Conservation (phyloP, 2,888 invertebrate species). For the Orthosia incerta region DNA sequence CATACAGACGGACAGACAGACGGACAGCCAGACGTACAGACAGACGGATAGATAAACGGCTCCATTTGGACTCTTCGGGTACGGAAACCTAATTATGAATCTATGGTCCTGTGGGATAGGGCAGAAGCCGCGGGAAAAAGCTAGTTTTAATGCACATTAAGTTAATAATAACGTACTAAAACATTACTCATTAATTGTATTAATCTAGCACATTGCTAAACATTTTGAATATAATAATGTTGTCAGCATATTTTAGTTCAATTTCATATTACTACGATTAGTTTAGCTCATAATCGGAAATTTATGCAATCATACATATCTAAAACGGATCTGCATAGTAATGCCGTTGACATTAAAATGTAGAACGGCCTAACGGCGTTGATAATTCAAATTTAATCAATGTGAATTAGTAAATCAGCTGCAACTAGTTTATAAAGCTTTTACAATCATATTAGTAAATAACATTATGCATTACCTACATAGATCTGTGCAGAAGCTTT, state of each 20-base stretch:
- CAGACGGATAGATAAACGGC: too few relatives aligned
- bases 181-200: slow-evolving; percentile 2
- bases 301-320: slow-evolving; percentile 56
- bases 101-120: too few relatives aligned
- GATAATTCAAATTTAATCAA: slow-evolving; percentile 46
- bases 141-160: not conserved
- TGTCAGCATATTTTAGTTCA: slow-evolving; percentile 51
- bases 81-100: too few relatives aligned
- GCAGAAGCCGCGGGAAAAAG: not conserved
- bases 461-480: not conserved
- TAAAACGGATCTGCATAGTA: slow-evolving; percentile 53
- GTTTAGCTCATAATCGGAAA: slow-evolving; percentile 53
- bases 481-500: not conserved
- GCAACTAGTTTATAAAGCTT: slow-evolving; percentile 15
- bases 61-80: too few relatives aligned
- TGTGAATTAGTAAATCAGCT: slow-evolving; percentile 26
- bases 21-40: too few relatives aligned
- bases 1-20: too few relatives aligned
- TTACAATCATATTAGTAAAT: slow-evolving; percentile 3
- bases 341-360: slow-evolving; percentile 55
- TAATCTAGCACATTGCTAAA: not conserved
- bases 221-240: slow-evolving; percentile 20
- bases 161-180: not conserved
- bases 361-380: slow-evolving; percentile 29
- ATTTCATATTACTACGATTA: slow-evolving; percentile 53